Conservation (phyloP, 2,888 invertebrate genomes). For the Alloplasta piceator region DNA sequence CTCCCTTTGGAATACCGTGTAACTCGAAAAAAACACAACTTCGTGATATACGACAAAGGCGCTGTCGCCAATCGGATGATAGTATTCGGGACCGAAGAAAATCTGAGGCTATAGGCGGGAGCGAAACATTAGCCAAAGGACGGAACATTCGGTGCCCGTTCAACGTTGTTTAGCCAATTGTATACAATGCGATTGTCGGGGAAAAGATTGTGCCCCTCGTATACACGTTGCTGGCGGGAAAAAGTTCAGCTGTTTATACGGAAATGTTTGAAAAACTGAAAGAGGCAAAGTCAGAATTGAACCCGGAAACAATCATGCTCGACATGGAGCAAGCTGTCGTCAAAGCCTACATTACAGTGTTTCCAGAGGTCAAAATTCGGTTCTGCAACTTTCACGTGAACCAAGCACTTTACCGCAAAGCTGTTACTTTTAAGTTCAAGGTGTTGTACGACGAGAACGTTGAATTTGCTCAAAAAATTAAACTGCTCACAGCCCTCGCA, state of each 20-base stretch:
- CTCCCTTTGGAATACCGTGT: too few species aligned
- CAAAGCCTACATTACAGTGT: too few species aligned
- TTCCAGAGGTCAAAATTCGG: constrained; percentile 6
- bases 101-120: constrained; percentile 16
- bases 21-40: too few species aligned
- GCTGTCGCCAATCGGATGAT: too few species aligned
- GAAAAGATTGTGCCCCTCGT: constrained; percentile 20
- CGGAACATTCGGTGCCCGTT: constrained; percentile 17
- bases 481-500: constrained; percentile 15
- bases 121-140: constrained; percentile 23
- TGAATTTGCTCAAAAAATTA: constrained; percentile 14
- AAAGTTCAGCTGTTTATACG: constrained; percentile 17
- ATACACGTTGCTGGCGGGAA: constrained; percentile 11
- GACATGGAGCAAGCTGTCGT: constrained; percentile 16
- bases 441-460: background rate
- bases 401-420: constrained; percentile 21
- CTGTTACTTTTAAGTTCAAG: background rate
- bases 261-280: constrained; percentile 24
- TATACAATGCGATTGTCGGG: constrained; percentile 14
- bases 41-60: too few species aligned
- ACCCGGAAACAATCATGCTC: constrained; percentile 23
- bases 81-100: constrained; percentile 10
- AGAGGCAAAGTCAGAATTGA: constrained; percentile 23
- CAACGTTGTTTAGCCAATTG: constrained; percentile 7
- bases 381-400: constrained; percentile 28